Base-by-base conservation (phyloP, 2,113 vertebrate genomes). In the Agapornis roseicollis region DNA sequence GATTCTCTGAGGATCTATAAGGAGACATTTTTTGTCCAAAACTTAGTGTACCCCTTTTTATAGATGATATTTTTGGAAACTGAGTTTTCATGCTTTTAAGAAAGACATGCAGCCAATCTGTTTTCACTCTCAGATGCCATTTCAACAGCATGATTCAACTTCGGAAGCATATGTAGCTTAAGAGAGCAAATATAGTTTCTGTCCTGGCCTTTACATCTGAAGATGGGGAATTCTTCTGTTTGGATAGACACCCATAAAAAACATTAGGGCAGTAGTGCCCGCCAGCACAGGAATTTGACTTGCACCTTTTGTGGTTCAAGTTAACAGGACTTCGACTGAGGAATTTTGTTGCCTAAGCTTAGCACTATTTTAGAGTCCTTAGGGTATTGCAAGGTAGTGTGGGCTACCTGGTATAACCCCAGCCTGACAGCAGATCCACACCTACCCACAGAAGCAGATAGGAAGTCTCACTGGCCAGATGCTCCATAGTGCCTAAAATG, bases 121-220 rank as follows among this genome's bases (percentile, higher is more conserved):
- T 86, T 95, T 95, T 88, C 80, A 50, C 78, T 88, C 79, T 88
- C 60, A 85, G 64, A 88, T 85, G 82, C 82, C 76, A 68, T 93
- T 94, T 95, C 88, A 90, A 76, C 56, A 91, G 44, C 0, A 1
- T 92, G 93, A 95, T 91, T 92, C 80, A 74, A 95, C 65, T 91
- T 81, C 27, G 28, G 65, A 94, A 86, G 44, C 80, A 47, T 84
- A 88, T 84, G 44, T 86, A 93, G 11, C 56, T 64, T n/a, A 50
- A 80, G 69, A 90, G 83, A 78, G 11, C 35, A 88, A 92, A 90
- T 61, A 77, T 39, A 37, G 4, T 72, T 90, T 89, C 70, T 78
- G 18, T 82, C 37, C 63, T 82, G 60, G 46, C 64, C 78, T 83
- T 85, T 50, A 39, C 9, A 11, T 74, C 17, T 71, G 33, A 74